Percentiles rank a stretch among this genome's conserved stretches.
Conservation (phyloP, 2,113 vertebrate species). For the Gymnarchus niloticus region DNA sequence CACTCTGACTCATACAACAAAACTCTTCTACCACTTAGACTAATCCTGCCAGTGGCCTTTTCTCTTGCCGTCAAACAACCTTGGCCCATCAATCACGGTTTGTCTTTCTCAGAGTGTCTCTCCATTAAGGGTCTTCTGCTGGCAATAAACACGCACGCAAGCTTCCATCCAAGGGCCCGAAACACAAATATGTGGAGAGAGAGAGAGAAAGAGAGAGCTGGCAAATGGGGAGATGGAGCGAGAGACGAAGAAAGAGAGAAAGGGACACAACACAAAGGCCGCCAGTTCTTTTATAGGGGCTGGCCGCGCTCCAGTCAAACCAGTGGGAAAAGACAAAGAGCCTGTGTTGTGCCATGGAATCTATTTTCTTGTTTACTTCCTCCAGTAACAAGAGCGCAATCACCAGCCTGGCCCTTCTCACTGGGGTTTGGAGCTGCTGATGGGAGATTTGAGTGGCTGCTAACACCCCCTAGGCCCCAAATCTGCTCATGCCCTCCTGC, state of each 20-base stretch:
- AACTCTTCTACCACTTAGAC: slow-evolving; percentile 71
- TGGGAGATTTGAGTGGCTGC: slow-evolving; percentile 72
- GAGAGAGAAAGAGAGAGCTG: not conserved
- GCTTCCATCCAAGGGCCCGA: slow-evolving; percentile 49
- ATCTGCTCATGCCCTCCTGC: slow-evolving; percentile 66
- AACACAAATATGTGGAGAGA: not conserved
- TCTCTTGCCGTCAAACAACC: slow-evolving; percentile 72
- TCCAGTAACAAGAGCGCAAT: slow-evolving; percentile 80
- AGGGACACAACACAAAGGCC: slow-evolving; percentile 50
- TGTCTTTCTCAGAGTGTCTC: slow-evolving; percentile 74
- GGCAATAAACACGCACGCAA: slow-evolving; percentile 70
- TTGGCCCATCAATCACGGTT: slow-evolving; percentile 71
- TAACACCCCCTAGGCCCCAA: slow-evolving; percentile 56
- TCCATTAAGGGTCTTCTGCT: slow-evolving; percentile 64
- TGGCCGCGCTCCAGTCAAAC: slow-evolving; percentile 69
- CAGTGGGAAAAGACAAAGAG: slow-evolving; percentile 76
- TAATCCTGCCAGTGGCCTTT: slow-evolving; percentile 50
- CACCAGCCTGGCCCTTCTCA: slow-evolving; percentile 73
- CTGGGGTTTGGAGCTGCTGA: slow-evolving; percentile 69
- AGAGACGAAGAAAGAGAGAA: not conserved
- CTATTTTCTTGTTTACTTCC: slow-evolving; percentile 86
- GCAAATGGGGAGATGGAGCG: not conserved
- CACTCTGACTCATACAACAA: slow-evolving; percentile 67
- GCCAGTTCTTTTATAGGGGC: slow-evolving; percentile 63
- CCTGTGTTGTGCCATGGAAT: slow-evolving; percentile 76